These are phyloP conservation scores for Lycopodina hypogea DNA, from an alignment of 37 sponge, comb jelly and placozoan genomes.

Conservation along the genomic window DNA sequence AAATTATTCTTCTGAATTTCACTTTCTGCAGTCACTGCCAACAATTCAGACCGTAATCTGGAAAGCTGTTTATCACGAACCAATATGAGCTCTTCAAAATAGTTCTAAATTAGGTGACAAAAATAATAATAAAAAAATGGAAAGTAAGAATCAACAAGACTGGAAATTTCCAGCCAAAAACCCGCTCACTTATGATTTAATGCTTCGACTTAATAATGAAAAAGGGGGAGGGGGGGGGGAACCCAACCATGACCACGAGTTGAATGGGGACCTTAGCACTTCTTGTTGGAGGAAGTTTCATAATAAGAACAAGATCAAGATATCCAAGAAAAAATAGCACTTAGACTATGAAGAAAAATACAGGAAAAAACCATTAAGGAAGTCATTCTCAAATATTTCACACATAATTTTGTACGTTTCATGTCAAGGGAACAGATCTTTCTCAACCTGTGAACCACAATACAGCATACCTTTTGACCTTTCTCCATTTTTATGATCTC, in stretches of 20 bases:
- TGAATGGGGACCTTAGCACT: no score
- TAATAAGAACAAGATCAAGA: no score
- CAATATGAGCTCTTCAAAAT: constrained; percentile 80
- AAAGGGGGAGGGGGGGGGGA: neutral
- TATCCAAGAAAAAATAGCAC: neutral
- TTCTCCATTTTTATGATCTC: constrained; percentile 66
- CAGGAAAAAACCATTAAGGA: no score
- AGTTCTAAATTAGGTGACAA: constrained; percentile 68
- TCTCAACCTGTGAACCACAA: neutral
- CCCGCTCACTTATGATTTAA: no score
- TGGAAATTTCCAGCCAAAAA: neutral
- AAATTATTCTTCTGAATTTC: constrained; percentile 50
- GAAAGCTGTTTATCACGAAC: constrained; percentile 63
- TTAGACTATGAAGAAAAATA: neutral
- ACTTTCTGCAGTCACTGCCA: neutral
- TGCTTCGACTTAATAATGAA: neutral
- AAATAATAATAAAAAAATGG: neutral
- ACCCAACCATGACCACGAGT: no score
- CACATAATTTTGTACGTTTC: no score
- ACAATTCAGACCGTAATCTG: constrained; percentile 25
- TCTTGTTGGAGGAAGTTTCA: no score
- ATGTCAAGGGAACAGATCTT: neutral
- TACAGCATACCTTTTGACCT: constrained; percentile 63
- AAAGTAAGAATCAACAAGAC: neutral
- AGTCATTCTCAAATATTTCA: no score